Base-by-base conservation (phyloP, 2,797 vertebrate genomes). In the Labroides dimidiatus region DNA sequence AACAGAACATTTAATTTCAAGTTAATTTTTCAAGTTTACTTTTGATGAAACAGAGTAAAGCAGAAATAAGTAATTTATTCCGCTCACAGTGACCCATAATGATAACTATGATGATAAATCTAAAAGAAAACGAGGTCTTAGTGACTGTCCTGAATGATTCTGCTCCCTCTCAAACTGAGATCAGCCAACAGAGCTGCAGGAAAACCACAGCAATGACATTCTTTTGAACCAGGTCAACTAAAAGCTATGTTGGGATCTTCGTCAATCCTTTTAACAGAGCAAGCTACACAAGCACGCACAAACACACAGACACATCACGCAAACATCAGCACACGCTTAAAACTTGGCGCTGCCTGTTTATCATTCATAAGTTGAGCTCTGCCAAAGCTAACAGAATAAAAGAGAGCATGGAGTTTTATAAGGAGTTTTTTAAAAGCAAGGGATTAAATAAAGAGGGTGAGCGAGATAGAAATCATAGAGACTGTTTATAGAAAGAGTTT, bases 121-220 rank as follows among this genome's bases (percentile, higher is more conserved):
- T 10, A 4, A 58, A 57, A 62, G 69, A 64, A 69, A 75, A 64
- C 42, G 47, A 81, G 24, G 56, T 65, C 61, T 47, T 65, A 65
- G 55, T 57, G 49, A 62, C 61, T 56, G 53, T 36, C 42, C 27
- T 15, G 23, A 45, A 44, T 33, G 15, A 55, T 80, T 70, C 69
- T 64, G 55, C 48, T 53, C 17, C 13, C 39, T 50, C 58, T 55
- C 13, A 39, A 37, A 39, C 23, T 21, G 20, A 33, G 51, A 53
- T 53, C 52, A 44, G 58, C 44, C 49, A 45, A 37, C 20, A 19
- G 62, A 50, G 56, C 45, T 62, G 48, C 48, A 44, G 45, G 14
- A 48, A 69, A 86, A 77, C 75, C 76, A 60, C 55, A 67, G 73
- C 69, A 66, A 20, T 65, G 21, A 70, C 54, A 60, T 63, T 75